A percentile compares a stretch with the other conserved stretches of the same genome.
Conservation (phyloP, 2,888 invertebrate genomes). For the Cistogaster globosa region DNA sequence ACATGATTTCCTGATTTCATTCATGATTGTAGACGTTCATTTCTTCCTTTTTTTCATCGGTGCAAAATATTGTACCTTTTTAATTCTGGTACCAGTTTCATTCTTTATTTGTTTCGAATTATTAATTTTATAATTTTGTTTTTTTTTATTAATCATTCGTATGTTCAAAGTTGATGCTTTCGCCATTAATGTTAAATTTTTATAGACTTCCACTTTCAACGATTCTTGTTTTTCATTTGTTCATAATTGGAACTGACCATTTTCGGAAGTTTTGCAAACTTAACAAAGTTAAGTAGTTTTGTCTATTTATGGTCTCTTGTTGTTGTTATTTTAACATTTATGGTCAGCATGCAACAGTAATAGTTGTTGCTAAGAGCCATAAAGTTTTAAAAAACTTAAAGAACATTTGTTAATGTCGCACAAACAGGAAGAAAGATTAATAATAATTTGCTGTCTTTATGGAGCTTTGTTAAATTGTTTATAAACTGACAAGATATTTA, state of each 20-base stretch:
- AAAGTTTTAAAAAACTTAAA: constrained; percentile 31
- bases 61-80: constrained; percentile 11
- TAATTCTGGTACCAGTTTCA: constrained; percentile 10
- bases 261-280: constrained; percentile 45
- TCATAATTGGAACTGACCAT: constrained; percentile 51
- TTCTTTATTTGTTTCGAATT: constrained; percentile 7
- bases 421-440: neutral
- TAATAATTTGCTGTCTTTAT: neutral
- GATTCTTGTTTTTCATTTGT: constrained; percentile 10
- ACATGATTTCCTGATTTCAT: constrained; percentile 73
- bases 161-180: constrained; percentile 39
- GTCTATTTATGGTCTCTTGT: constrained; percentile 44
- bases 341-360: constrained; percentile 48
- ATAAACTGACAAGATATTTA: too few relatives aligned
- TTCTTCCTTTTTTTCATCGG: neutral
- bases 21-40: constrained; percentile 68
- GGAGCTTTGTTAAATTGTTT: too few relatives aligned
- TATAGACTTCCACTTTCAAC: constrained; percentile 36
- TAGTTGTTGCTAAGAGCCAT: constrained; percentile 26
- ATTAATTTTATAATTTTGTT: constrained; percentile 28
- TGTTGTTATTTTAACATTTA: constrained; percentile 41
- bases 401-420: constrained; percentile 1
- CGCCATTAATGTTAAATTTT: neutral
- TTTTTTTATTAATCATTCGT: constrained; percentile 42
- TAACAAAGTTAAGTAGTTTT: constrained; percentile 29